Evolutionary conservation across 2,888 invertebrate species (phyloP).

Genomic region (Rutpela maculata): DNA sequence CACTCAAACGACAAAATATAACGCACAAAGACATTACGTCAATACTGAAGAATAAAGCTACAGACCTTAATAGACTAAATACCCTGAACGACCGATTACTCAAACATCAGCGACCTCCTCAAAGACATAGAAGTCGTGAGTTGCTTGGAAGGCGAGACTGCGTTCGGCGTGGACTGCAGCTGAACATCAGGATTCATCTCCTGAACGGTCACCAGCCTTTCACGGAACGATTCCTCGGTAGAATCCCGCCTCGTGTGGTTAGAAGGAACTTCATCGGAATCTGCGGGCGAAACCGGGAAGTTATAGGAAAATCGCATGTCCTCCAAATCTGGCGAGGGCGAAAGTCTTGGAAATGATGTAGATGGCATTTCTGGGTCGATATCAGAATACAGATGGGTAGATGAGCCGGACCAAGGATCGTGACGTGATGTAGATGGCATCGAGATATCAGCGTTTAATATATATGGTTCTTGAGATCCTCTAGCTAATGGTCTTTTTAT

Average conservation of each 20-base stretch:
- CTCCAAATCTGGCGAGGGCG: neutral
- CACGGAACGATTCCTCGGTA: constrained; percentile 28
- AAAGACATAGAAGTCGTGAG: neutral
- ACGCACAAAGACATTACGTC: neutral
- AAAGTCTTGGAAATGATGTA: neutral
- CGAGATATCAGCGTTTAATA: constrained; percentile 19
- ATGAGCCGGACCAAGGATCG: neutral
- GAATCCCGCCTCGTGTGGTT: constrained; percentile 14
- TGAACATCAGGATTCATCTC: constrained; percentile 22
- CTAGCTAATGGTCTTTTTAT: constrained; percentile 9
- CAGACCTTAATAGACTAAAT: neutral
- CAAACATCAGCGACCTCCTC: constrained; percentile 22
- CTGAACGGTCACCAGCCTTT: constrained; percentile 14
- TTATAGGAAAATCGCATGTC: neutral
- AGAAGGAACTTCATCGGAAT: neutral
- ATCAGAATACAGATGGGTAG: neutral
- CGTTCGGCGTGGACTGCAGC: constrained; percentile 24
- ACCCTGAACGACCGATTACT: neutral
- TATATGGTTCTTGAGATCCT: constrained; percentile 18
- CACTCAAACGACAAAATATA: neutral
- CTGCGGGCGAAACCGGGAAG: neutral
- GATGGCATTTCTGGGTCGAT: neutral
- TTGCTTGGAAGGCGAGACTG: neutral
- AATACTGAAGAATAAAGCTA: constrained; percentile 20
- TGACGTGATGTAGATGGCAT: constrained; percentile 36